A percentile compares a stretch with the other conserved stretches of the same genome.
These are phyloP conservation scores for Neomonachus schauinslandi DNA, from an alignment of 2,113 vertebrate species.

Conservation along the genomic window DNA sequence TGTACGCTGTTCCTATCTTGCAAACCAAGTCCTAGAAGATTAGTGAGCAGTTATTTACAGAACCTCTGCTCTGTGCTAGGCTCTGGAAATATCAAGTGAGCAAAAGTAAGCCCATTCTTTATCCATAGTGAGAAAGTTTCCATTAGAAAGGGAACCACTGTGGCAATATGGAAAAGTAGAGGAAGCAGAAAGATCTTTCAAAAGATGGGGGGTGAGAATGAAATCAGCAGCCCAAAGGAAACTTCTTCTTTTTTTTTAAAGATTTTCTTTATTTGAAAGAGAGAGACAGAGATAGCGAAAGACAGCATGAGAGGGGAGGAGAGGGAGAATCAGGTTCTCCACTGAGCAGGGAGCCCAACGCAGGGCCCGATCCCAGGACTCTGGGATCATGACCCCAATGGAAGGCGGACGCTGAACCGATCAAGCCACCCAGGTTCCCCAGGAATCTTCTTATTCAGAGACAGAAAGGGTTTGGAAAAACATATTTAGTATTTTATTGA, in stretches of 20 bases:
- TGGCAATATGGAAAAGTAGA: background rate
- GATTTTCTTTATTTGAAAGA: too few species aligned
- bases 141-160: background rate
- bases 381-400: too few species aligned
- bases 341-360: too few species aligned
- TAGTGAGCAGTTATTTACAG: background rate
- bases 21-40: background rate
- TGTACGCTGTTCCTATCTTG: background rate
- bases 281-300: too few species aligned
- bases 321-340: too few species aligned
- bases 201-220: background rate
- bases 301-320: too few species aligned
- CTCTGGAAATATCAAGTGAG: background rate
- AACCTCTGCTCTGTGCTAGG: background rate
- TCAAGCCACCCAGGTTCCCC: too few species aligned
- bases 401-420: too few species aligned
- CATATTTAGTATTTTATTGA: background rate
- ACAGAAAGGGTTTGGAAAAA: background rate
- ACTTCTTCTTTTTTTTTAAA: too few species aligned
- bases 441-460: background rate
- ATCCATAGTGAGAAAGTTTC: background rate
- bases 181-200: background rate
- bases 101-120: background rate
- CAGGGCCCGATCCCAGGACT: too few species aligned
- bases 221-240: background rate